Base-by-base conservation (phyloP, 2,888 invertebrate genomes). In the Subacronicta megacephala region DNA sequence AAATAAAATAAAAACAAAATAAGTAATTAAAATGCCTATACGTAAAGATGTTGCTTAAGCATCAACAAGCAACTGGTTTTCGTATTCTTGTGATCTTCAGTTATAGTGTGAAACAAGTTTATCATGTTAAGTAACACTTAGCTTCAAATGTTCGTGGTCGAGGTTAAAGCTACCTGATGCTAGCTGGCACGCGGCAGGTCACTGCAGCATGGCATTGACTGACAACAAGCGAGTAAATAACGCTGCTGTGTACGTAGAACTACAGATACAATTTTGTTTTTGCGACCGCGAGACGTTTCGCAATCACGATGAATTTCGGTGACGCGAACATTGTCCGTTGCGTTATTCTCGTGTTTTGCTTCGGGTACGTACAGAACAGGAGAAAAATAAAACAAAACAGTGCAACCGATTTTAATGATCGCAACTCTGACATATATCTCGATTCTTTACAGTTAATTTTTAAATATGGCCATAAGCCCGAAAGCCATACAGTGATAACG, bases 371-470 rank as follows among this genome's bases (percentile, higher is more conserved):
- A 50, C 74, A 76, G 36, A 77, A 76, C 44, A 59, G 54, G 46
- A 53, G 66, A 33, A 64, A 71, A 61, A 61, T 62, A 54, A 74
- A 72, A 54, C 37, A 53, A 12, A 66, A 68, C 50, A 63, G 58
- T 42, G 53, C 41, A 26, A 37, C 69, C 31, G 53, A 64, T 17
- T 64, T 75, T 35, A 81, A 68, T 68, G 80, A 85, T 51, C 63
- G 49, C 1, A 72, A 83, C 47, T 84, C 86, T 0, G 88, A 87
- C 33, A 82, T 85, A 17, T 84, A 84, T 71, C 81, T 90, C 46
- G 81, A 92, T 69, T 88, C 92, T 5, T 47, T 81, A 26, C 86
- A 92, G 51, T 70, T 93, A n/a, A 82, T 92, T 46, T 62, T 75
- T 33, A 91, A 86, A 62, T 87, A 88, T 56, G 85, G 87, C 36